Evolutionary conservation across 2,113 vertebrate genomes (phyloP).

Genomic region (Syngnathus floridae): DNA sequence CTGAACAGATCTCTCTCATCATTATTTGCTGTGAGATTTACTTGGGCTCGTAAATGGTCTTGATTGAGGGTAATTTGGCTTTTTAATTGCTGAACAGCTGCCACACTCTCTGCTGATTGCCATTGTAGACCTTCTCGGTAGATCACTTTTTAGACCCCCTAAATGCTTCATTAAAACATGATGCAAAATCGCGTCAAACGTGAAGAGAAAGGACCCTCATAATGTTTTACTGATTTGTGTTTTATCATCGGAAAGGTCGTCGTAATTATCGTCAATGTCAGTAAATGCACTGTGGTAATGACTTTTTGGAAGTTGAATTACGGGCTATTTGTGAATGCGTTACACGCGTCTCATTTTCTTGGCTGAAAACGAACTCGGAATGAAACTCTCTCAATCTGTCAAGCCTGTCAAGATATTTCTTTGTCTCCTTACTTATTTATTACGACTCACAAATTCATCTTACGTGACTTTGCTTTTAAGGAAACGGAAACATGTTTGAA

Average conservation of each 20-base stretch:
- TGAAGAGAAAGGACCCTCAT: constrained; percentile 49
- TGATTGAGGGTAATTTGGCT: constrained; percentile 77
- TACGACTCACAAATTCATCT: constrained; percentile 24
- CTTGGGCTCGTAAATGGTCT: constrained; percentile 70
- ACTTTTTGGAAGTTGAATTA: constrained; percentile 58
- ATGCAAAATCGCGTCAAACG: constrained; percentile 57
- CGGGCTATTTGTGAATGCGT: constrained; percentile 39
- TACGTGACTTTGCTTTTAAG: constrained; percentile 14
- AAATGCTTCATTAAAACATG: constrained; percentile 67
- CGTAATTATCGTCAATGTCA: constrained; percentile 66
- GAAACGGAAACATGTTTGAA: constrained; percentile 13
- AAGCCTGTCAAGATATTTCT: constrained; percentile 25
- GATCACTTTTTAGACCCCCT: constrained; percentile 63
- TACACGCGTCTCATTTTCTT: constrained; percentile 25
- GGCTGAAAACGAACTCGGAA: constrained; percentile 40
- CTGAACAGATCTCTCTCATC: constrained; percentile 70
- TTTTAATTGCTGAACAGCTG: constrained; percentile 76
- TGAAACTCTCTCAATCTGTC: constrained; percentile 22
- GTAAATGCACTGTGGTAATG: constrained; percentile 50
- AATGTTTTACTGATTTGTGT: constrained; percentile 64
- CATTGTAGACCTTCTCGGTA: constrained; percentile 70
- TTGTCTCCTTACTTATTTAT: constrained; percentile 26
- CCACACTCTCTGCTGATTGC: constrained; percentile 70
- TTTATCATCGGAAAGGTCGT: constrained; percentile 64
- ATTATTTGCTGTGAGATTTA: constrained; percentile 70